Percentiles rank a stretch among this genome's conserved stretches.
phyloP scores from a whole-genome alignment of 2,888 invertebrate genomes.

The Gymnocheta viridis region DNA sequence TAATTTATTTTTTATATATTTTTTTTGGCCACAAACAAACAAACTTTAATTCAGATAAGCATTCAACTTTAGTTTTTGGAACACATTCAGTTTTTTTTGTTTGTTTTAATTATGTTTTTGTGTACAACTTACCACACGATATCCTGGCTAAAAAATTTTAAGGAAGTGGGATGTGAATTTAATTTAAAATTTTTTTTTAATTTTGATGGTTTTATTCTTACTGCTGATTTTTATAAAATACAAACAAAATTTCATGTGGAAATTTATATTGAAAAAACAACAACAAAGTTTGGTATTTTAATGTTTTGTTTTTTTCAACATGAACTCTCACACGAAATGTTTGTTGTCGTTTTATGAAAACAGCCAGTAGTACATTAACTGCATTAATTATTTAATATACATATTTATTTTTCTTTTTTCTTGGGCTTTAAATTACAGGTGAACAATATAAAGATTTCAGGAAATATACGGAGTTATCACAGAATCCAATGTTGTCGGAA shows the following conservation, averaged over 20 bases:
- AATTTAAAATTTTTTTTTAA: constrained; percentile 15
- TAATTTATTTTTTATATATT: constrained; percentile 11
- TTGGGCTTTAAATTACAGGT: neutral
- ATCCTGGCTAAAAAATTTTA: constrained; percentile 64
- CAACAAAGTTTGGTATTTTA: no score
- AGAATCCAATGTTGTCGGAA: no score
- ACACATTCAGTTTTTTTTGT: constrained; percentile 37
- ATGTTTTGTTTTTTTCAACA: no score
- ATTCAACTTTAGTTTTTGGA: constrained; percentile 56
- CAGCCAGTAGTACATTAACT: no score
- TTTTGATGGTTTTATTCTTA: constrained; percentile 2
- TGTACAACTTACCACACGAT: constrained; percentile 67
- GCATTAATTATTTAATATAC: no score
- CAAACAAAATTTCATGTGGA: no score
- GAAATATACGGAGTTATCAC: neutral
- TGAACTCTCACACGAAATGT: no score
- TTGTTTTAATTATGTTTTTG: constrained; percentile 32
- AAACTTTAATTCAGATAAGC: constrained; percentile 60
- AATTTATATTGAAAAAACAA: no score
- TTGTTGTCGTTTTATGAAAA: no score
- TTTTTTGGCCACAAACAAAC: constrained; percentile 36
- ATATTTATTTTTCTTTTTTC: neutral
- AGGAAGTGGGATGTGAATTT: constrained; percentile 40
- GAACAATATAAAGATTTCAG: neutral
- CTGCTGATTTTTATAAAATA: neutral